Conservation (phyloP, 2,113 vertebrate genomes). For the Emydura subglobosa region DNA sequence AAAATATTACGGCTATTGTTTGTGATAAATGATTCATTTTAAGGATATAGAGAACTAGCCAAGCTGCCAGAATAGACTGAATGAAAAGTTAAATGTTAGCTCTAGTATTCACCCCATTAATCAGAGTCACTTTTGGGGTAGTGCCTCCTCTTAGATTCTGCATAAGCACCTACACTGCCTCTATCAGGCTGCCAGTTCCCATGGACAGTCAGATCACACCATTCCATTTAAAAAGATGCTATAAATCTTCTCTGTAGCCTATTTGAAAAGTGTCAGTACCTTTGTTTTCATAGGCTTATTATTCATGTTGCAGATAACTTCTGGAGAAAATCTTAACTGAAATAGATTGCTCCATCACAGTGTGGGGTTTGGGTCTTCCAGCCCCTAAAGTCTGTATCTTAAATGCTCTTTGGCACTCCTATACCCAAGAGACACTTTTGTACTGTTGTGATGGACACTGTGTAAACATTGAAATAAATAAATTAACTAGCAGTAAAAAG, state of each 20-base stretch:
- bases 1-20: slow-evolving; percentile 34
- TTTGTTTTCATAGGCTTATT: slow-evolving; percentile 66
- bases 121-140: slow-evolving; percentile 17
- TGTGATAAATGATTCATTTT: slow-evolving; percentile 29
- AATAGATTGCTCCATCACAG: slow-evolving; percentile 68
- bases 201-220: slow-evolving; percentile 43
- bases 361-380: slow-evolving; percentile 61
- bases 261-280: slow-evolving; percentile 63
- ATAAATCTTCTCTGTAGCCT: slow-evolving; percentile 37
- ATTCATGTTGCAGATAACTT: slow-evolving; percentile 66
- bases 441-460: slow-evolving; percentile 63
- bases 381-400: slow-evolving; percentile 69
- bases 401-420: slow-evolving; percentile 53
- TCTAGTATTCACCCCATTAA: slow-evolving; percentile 3
- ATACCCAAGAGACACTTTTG: slow-evolving; percentile 62
- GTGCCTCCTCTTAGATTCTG: neutral
- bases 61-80: slow-evolving; percentile 12
- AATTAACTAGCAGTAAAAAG: neutral
- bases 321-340: slow-evolving; percentile 61
- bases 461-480: slow-evolving; percentile 13
- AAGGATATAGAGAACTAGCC: slow-evolving; percentile 23
- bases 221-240: slow-evolving; percentile 18
- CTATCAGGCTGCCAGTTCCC: slow-evolving; percentile 9
- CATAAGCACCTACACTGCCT: slow-evolving; percentile 16
- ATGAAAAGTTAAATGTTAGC: slow-evolving; percentile 50